Conservation (phyloP, 2,113 vertebrate species). For the Thalassoma bifasciatum region DNA sequence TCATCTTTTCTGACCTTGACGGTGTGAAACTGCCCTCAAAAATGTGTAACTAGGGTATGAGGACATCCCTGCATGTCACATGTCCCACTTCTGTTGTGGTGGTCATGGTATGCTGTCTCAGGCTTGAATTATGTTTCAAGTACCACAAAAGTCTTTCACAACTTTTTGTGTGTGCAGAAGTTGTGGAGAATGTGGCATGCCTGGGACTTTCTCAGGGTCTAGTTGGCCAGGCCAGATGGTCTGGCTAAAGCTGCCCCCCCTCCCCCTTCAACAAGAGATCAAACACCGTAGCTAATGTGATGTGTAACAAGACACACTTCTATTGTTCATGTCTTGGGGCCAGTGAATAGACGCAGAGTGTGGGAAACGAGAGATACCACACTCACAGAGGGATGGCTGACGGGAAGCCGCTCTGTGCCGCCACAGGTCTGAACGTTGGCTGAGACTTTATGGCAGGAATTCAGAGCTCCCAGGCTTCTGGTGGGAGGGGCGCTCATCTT, state of each 20-base stretch:
- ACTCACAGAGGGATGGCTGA: constrained; percentile 86
- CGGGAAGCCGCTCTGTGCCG: constrained; percentile 71
- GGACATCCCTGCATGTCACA: constrained; percentile 25
- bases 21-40: constrained; percentile 49
- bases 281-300: constrained; percentile 89
- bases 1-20: constrained; percentile 31
- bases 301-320: constrained; percentile 95
- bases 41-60: background rate
- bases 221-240: constrained; percentile 88
- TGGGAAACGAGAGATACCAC: constrained; percentile 89
- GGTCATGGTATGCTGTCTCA: constrained; percentile 53
- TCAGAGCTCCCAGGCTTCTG: constrained; percentile 55
- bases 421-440: constrained; percentile 62
- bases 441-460: constrained; percentile 77
- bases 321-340: constrained; percentile 84
- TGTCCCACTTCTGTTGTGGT: constrained; percentile 46
- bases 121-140: constrained; percentile 71
- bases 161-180: constrained; percentile 67
- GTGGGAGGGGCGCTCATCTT: constrained; percentile 75
- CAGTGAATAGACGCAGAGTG: constrained; percentile 86
- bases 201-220: constrained; percentile 81
- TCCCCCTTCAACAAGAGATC: constrained; percentile 83
- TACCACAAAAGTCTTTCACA: constrained; percentile 77
- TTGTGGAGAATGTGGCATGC: constrained; percentile 67
- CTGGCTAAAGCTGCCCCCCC: constrained; percentile 66